These are phyloP conservation scores for Malthinus seriepunctatus DNA, from an alignment of 2,888 invertebrate genomes.

Conservation along the genomic window DNA sequence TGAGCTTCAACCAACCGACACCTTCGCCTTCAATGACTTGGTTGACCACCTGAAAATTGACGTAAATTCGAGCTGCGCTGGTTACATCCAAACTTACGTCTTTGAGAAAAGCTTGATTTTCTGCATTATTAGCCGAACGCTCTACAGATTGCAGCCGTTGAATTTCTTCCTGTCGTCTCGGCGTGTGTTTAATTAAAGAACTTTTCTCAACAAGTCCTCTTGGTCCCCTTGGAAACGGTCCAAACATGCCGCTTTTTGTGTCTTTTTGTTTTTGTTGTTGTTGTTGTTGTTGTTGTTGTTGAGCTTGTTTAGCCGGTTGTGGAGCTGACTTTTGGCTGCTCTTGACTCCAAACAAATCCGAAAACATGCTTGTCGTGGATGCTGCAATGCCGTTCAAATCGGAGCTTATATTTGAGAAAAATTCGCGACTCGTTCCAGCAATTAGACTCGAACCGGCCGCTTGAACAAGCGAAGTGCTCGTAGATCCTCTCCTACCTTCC, in stretches of 20 bases:
- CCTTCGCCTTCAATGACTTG: constrained; percentile 90
- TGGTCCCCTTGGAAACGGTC: constrained; percentile 76
- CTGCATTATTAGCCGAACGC: constrained; percentile 76
- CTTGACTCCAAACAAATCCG: constrained; percentile 82
- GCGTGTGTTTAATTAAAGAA: constrained; percentile 83
- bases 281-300: constrained; percentile 42
- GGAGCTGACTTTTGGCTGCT: constrained; percentile 38
- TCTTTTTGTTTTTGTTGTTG: constrained; percentile 50
- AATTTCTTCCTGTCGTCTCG: constrained; percentile 67
- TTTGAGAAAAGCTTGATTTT: constrained; percentile 92
- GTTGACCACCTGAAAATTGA: constrained; percentile 66
- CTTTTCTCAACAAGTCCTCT: constrained; percentile 89
- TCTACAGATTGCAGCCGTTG: constrained; percentile 71
- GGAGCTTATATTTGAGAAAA: constrained; percentile 89
- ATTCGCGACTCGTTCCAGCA: constrained; percentile 73
- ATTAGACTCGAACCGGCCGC: constrained; percentile 64
- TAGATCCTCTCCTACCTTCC: constrained; percentile 62
- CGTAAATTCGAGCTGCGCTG: neutral
- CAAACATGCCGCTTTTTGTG: constrained; percentile 64
- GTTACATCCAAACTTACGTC: constrained; percentile 64
- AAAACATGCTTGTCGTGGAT: constrained; percentile 92
- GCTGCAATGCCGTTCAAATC: constrained; percentile 92
- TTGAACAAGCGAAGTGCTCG: constrained; percentile 64
- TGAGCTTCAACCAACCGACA: constrained; percentile 95
- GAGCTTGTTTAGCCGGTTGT: constrained; percentile 37